phyloP scores from a whole-genome alignment of 2,113 vertebrate genomes.

The Prionailurus bengalensis region DNA sequence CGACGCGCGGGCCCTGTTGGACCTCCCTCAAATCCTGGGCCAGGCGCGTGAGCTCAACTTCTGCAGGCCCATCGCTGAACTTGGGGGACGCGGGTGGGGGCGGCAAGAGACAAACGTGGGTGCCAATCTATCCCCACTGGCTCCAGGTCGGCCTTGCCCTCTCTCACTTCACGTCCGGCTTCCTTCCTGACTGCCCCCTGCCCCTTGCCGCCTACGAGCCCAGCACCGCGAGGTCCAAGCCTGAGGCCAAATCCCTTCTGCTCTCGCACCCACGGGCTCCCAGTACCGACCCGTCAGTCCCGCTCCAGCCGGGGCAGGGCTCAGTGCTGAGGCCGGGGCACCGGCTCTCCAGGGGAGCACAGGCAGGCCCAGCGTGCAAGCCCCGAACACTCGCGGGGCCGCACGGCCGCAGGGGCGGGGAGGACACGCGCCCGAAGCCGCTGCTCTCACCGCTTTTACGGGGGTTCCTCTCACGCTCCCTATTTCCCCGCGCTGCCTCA shows the following conservation, averaged over 20 bases:
- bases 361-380: neutral
- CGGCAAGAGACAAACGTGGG: neutral
- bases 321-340: neutral
- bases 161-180: fast-evolving
- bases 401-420: too few relatives aligned
- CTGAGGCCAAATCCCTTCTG: fast-evolving
- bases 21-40: neutral
- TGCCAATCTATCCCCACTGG: neutral
- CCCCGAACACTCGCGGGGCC: neutral
- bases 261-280: fast-evolving
- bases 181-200: fast-evolving
- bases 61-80: neutral
- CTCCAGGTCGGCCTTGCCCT: neutral
- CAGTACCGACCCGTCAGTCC: neutral
- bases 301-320: neutral
- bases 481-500: neutral
- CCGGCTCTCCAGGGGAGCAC: too few relatives aligned
- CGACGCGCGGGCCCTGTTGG: neutral
- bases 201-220: fast-evolving
- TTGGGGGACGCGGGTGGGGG: neutral
- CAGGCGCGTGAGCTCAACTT: fast-evolving
- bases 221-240: too few relatives aligned
- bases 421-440: neutral
- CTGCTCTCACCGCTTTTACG: neutral
- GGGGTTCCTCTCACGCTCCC: neutral